Evolutionary conservation across 1,140 invertebrate species (phyloP).

Genomic region (Ooceraea biroi): DNA sequence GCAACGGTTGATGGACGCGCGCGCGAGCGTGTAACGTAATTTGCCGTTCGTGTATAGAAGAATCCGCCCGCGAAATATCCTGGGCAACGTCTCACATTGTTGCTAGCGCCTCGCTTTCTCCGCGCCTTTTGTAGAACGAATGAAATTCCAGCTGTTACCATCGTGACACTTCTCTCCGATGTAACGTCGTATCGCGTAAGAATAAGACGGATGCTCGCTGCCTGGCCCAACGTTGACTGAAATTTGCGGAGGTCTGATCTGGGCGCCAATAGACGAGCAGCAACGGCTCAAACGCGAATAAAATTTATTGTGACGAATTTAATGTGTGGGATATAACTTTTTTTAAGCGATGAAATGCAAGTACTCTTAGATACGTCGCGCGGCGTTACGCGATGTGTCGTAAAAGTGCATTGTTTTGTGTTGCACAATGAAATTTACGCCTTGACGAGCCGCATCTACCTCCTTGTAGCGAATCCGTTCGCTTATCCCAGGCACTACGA

Average conservation of each 20-base stretch:
- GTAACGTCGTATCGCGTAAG: conserved; percentile 14
- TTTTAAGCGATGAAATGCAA: background rate
- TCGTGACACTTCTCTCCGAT: conserved; percentile 46
- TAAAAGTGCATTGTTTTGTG: conserved; percentile 49
- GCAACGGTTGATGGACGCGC: conserved; percentile 12
- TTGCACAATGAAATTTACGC: conserved; percentile 47
- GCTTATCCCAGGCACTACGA: conserved; percentile 54
- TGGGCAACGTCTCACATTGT: conserved; percentile 55
- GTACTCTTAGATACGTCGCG: background rate
- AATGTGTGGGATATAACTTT: too few relatives aligned
- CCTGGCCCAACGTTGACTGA: too few relatives aligned
- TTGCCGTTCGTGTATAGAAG: background rate
- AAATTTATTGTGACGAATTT: too few relatives aligned
- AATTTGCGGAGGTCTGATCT: background rate
- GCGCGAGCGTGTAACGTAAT: conserved; percentile 26
- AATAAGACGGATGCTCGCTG: background rate
- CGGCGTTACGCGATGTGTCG: conserved; percentile 26
- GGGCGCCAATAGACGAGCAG: background rate
- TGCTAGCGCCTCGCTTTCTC: conserved; percentile 55
- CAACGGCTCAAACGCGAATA: too few relatives aligned
- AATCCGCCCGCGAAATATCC: conserved; percentile 53
- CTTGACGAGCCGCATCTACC: conserved; percentile 42
- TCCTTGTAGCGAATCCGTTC: conserved; percentile 33
- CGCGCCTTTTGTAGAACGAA: conserved; percentile 63
- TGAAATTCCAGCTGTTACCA: conserved; percentile 54